Percentiles rank a stretch among this genome's conserved stretches.
These are phyloP conservation scores for Calephelis nemesis DNA, from an alignment of 1,140 invertebrate species.

Conservation along the genomic window DNA sequence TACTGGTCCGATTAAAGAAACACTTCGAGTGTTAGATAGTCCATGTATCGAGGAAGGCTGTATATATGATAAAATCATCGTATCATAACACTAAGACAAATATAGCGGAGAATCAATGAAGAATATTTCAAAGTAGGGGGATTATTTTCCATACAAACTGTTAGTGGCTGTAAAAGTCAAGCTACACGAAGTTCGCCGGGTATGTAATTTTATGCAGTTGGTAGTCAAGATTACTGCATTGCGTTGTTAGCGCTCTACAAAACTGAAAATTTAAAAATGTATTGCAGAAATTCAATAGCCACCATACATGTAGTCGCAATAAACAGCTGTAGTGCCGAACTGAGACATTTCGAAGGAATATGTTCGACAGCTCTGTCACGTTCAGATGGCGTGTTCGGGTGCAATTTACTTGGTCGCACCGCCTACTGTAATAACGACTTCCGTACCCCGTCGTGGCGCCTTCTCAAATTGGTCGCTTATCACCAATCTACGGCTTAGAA, in stretches of 20 bases:
- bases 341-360: constrained; percentile 73
- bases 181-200: too few relatives aligned
- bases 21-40: too few relatives aligned
- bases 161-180: too few relatives aligned
- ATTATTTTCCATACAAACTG: too few relatives aligned
- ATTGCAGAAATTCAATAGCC: constrained; percentile 1
- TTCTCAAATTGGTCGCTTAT: constrained; percentile 78
- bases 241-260: neutral
- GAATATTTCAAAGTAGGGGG: too few relatives aligned
- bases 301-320: constrained; percentile 7
- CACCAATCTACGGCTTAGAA: constrained; percentile 72
- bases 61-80: too few relatives aligned
- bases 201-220: too few relatives aligned
- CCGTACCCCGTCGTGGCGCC: constrained; percentile 75
- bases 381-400: constrained; percentile 71
- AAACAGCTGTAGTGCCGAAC: constrained; percentile 60
- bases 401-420: constrained; percentile 71
- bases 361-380: constrained; percentile 74
- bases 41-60: too few relatives aligned
- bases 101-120: too few relatives aligned
- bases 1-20: too few relatives aligned
- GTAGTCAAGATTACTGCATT: too few relatives aligned
- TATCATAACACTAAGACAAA: too few relatives aligned
- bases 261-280: neutral
- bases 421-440: constrained; percentile 78